phyloP scores from a whole-genome alignment of 2,797 vertebrate species.

The Heterohyrax brucei region DNA sequence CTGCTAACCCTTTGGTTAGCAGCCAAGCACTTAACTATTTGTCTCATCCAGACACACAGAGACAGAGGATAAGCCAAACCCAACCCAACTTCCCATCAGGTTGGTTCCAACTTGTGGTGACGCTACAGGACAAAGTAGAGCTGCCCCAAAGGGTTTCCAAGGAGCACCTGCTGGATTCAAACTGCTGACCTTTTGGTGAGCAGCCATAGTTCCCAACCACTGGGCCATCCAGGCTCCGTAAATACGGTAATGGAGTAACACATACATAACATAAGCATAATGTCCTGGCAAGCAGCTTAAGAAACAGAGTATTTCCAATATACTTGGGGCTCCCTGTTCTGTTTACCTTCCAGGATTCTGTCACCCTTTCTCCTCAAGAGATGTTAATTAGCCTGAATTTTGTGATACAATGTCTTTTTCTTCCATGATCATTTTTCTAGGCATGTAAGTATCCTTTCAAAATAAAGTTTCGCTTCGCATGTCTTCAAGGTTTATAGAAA shows the following conservation, averaged over 20 bases:
- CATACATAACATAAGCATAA: background rate
- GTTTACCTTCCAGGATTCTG: background rate
- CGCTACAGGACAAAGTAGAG: no score
- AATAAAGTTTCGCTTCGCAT: slow-evolving; percentile 21
- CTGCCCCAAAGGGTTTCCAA: no score
- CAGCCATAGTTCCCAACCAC: no score
- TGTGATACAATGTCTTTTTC: background rate
- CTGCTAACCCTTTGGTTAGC: no score
- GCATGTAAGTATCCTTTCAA: background rate
- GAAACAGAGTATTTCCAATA: background rate
- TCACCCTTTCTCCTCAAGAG: background rate
- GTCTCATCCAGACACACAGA: no score
- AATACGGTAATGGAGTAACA: background rate
- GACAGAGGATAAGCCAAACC: no score
- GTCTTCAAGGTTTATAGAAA: slow-evolving; percentile 13
- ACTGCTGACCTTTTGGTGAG: no score
- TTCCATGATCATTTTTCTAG: slow-evolving; percentile 20
- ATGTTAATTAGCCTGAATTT: background rate
- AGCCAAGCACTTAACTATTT: no score
- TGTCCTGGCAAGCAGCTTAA: background rate
- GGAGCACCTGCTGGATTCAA: no score
- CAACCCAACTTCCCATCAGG: no score
- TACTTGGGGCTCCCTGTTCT: background rate
- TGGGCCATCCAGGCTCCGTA: no score
- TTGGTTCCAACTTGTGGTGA: no score